Base-by-base conservation (phyloP, 92 coral and sea anemone species). In the Pocillopora grandis region DNA sequence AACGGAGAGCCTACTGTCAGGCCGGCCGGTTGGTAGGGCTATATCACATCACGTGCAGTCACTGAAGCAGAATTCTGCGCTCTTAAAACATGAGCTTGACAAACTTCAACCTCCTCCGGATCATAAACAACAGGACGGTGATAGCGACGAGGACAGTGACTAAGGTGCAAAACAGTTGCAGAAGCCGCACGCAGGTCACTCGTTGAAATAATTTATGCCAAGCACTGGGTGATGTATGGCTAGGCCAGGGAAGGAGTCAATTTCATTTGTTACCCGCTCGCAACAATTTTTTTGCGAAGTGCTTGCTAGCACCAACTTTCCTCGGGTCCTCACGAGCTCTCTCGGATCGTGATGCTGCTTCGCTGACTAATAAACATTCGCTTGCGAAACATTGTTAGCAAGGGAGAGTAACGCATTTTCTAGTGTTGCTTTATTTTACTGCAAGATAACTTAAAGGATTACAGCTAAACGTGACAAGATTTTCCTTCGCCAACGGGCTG, bases 41-140 rank as follows among this genome's bases (percentile, higher is more conserved):
- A 92, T 95, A 21, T 72, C 98, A 14, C 99, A 97, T 69, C 98
- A 97, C 71, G 82, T 97, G 20, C 98, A 97, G 75, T 92, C 98
- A 6, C 88, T 97, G 57, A 89, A 92, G 84, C 99, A 95, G 76
- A 92, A 92, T 89, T 94, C 99, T 1, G 93, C 95, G 42, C 92
- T 85, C 19, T 90, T 97, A 15, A 77, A 87, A 19, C 93, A 90
- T 59, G 99, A 92, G 77, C 86, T 97, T 49, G 88, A 90, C 23
- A 97, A 94, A 60, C 89, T 97, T 55, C 80, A 87, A 20, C 90
- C 93, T 61, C 98, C 98, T 14, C 66, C 86, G 3, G 80, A 62
- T 27, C 86, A 74, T 80, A 73, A 49, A 9, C 64, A 76, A 23
- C 73, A 23, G 3, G 72, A 74, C 9, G 79, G 63, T 1, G 86